Conservation (phyloP, 2,888 invertebrate genomes). For the Eristalis arbustorum region DNA sequence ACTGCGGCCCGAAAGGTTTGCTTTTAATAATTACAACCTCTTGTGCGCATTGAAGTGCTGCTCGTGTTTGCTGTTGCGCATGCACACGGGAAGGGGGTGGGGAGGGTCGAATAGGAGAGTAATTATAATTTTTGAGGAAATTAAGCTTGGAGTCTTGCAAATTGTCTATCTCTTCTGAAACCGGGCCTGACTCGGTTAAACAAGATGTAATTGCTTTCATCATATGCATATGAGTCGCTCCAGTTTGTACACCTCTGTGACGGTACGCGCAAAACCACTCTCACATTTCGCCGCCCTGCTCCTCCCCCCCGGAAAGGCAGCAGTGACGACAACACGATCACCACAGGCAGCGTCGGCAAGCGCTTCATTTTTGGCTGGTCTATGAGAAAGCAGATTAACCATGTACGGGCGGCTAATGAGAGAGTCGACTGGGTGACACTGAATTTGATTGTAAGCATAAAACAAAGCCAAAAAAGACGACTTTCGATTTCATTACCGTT, state of each 20-base stretch:
- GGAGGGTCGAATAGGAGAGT: background rate
- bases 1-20: conserved; percentile 5
- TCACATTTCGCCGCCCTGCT: too few relatives aligned
- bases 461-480: conserved; percentile 13
- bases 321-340: background rate
- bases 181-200: background rate
- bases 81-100: background rate
- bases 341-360: background rate
- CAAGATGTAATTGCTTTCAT: background rate
- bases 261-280: background rate
- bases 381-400: background rate
- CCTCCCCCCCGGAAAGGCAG: too few relatives aligned
- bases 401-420: background rate
- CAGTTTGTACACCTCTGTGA: background rate
- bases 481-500: conserved; percentile 57
- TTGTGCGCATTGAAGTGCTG: conserved; percentile 12
- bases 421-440: conserved; percentile 24
- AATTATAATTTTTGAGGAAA: background rate
- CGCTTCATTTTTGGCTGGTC: background rate
- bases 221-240: background rate
- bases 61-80: conserved; percentile 67
- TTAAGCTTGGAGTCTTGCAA: background rate
- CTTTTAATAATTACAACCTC: background rate
- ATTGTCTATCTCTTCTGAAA: background rate
- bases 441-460: background rate